phyloP scores from a whole-genome alignment of 1,140 invertebrate species.

The Heliconius nattereri region DNA sequence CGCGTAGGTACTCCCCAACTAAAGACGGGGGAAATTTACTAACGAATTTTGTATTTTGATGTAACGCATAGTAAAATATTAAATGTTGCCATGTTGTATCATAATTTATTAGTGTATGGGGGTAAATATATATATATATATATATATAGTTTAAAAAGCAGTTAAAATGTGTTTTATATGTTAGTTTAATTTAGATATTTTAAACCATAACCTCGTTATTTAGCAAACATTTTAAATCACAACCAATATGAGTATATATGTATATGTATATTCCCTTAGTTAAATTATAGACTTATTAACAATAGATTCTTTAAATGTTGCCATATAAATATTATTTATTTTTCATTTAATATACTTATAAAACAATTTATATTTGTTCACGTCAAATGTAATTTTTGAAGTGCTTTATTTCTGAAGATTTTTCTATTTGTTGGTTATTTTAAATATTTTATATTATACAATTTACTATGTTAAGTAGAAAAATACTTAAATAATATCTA shows the following conservation, averaged over 20 bases:
- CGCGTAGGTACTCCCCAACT: not conserved
- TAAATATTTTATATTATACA: conserved; percentile 5
- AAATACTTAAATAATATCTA: not conserved
- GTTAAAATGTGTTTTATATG: not conserved
- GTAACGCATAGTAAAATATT: conserved; percentile 39
- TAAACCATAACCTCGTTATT: not conserved
- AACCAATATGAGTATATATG: not conserved
- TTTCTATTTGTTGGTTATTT: not conserved
- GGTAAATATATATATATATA: not conserved
- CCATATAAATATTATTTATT: not conserved
- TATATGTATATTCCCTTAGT: not conserved
- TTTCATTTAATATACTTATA: conserved; percentile 31
- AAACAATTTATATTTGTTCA: conserved; percentile 43
- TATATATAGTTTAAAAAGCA: not conserved
- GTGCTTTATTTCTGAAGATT: not conserved
- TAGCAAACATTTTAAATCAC: not conserved
- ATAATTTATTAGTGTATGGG: not conserved
- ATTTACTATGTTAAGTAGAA: not conserved
- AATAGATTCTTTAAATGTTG: not conserved
- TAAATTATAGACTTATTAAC: not conserved
- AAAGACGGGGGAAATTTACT: not conserved
- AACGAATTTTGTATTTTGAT: conserved; percentile 20
- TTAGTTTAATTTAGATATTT: not conserved
- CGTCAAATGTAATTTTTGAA: conserved; percentile 26
- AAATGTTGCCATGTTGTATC: conserved; percentile 35